Evolutionary conservation across 2,113 vertebrate genomes (phyloP).

Genomic region (Nothocercus nigrocapillus): DNA sequence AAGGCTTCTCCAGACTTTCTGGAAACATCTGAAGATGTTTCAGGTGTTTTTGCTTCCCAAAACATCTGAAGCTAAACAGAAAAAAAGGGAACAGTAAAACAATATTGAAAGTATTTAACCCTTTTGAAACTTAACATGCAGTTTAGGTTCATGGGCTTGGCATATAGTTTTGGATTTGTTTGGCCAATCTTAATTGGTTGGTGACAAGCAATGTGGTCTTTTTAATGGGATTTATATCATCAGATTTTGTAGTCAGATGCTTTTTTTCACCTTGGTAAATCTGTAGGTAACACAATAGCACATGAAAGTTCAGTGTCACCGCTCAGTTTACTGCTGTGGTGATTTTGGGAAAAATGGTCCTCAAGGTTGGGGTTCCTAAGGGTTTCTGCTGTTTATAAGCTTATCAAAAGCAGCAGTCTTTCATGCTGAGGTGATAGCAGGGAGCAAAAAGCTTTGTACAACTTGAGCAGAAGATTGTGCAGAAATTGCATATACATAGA

Average conservation of each 20-base stretch:
- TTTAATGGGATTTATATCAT: background rate
- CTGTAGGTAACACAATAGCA: background rate
- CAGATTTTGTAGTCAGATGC: background rate
- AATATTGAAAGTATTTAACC: background rate
- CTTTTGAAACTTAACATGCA: background rate
- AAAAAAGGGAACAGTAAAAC: background rate
- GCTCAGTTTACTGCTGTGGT: background rate
- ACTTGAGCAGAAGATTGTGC: background rate
- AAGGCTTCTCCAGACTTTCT: slow-evolving; percentile 15
- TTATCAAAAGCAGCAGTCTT: background rate
- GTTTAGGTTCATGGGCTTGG: background rate
- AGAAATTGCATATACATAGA: background rate
- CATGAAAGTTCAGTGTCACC: background rate
- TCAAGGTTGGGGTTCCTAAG: background rate
- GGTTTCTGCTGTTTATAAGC: background rate
- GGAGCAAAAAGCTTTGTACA: background rate
- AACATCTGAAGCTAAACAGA: background rate
- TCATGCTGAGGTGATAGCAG: background rate
- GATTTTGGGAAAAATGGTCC: background rate
- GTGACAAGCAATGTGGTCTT: background rate
- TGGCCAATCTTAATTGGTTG: background rate
- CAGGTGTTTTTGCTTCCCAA: background rate
- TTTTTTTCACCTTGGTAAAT: background rate
- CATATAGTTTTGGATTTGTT: background rate
- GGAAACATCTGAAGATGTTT: background rate